A percentile compares a stretch with the other conserved stretches of the same genome.
phyloP scores from a whole-genome alignment of 2,888 invertebrate species.

The Yponomeuta cagnagella region DNA sequence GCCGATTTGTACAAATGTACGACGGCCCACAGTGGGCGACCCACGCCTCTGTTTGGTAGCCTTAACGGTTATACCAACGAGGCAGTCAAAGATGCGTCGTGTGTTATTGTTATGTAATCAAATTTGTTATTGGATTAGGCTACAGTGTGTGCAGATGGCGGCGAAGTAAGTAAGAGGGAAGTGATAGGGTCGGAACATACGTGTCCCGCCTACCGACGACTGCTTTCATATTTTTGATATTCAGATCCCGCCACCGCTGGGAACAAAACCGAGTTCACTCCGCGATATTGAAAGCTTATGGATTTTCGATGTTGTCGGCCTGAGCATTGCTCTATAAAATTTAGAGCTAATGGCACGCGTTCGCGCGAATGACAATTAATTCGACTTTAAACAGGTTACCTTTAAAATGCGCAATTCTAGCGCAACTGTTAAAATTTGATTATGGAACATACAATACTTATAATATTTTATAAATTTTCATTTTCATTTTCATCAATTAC shows the following conservation, averaged over 20 bases:
- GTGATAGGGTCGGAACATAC: slow-evolving; percentile 74
- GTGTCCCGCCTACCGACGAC: slow-evolving; percentile 70
- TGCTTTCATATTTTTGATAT: slow-evolving; percentile 73
- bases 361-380: background rate
- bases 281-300: slow-evolving; percentile 73
- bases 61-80: too few relatives aligned
- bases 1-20: too few relatives aligned
- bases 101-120: slow-evolving; percentile 60
- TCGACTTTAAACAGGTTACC: background rate
- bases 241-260: slow-evolving; percentile 69
- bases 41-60: too few relatives aligned
- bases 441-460: too few relatives aligned
- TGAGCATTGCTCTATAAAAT: background rate
- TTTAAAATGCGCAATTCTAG: background rate
- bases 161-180: slow-evolving; percentile 71
- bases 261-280: slow-evolving; percentile 72
- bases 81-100: slow-evolving; percentile 2
- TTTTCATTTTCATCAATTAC: too few relatives aligned
- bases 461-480: too few relatives aligned
- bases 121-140: slow-evolving; percentile 69
- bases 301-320: slow-evolving; percentile 65
- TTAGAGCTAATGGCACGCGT: background rate
- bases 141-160: slow-evolving; percentile 71
- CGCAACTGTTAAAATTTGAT: background rate
- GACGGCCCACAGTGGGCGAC: too few relatives aligned